These are phyloP conservation scores for Myripristis jacobus DNA, from an alignment of 2,797 vertebrate genomes.

Conservation along the genomic window DNA sequence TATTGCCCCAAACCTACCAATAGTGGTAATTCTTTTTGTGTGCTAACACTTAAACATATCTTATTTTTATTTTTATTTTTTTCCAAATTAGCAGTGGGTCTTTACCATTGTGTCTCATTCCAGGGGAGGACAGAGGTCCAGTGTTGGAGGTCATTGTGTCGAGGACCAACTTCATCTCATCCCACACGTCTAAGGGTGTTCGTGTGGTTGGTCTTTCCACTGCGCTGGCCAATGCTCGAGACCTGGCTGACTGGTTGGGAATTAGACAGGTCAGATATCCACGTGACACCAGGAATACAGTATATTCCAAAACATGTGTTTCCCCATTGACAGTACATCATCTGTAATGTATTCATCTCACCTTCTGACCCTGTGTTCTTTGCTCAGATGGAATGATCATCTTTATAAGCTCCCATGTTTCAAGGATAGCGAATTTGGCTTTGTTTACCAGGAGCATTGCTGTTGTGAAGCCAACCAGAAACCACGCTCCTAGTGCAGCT, in stretches of 20 bases:
- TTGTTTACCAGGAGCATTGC: slow-evolving; percentile 9
- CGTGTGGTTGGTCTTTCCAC: slow-evolving; percentile 96
- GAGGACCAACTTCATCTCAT: slow-evolving; percentile 98
- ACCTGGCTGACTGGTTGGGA: slow-evolving; percentile 97
- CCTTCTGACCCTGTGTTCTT: slow-evolving; percentile 7
- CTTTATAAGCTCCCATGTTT: slow-evolving; percentile 21
- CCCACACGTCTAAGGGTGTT: slow-evolving; percentile 92
- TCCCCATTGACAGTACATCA: background rate
- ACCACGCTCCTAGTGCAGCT: slow-evolving; percentile 28
- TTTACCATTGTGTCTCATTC: slow-evolving; percentile 26
- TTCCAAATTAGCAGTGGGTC: background rate
- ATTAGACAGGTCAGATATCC: slow-evolving; percentile 88
- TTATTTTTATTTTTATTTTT: too few relatives aligned
- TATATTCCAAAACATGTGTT: background rate
- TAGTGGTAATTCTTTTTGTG: too few relatives aligned
- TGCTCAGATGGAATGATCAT: slow-evolving; percentile 15
- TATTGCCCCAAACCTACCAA: too few relatives aligned
- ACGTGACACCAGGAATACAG: background rate
- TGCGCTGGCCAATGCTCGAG: slow-evolving; percentile 97
- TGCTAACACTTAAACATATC: background rate
- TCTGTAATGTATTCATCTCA: background rate
- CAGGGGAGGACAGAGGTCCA: slow-evolving; percentile 97
- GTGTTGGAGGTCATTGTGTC: slow-evolving; percentile 98
- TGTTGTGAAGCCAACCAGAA: slow-evolving; percentile 22
- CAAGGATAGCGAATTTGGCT: slow-evolving; percentile 9